Evolutionary conservation across 35 echinoderm and acorn worm genomes (phyloP), one percentile per base, ranked within the genome.

Genomic region (Lytechinus pictus): DNA sequence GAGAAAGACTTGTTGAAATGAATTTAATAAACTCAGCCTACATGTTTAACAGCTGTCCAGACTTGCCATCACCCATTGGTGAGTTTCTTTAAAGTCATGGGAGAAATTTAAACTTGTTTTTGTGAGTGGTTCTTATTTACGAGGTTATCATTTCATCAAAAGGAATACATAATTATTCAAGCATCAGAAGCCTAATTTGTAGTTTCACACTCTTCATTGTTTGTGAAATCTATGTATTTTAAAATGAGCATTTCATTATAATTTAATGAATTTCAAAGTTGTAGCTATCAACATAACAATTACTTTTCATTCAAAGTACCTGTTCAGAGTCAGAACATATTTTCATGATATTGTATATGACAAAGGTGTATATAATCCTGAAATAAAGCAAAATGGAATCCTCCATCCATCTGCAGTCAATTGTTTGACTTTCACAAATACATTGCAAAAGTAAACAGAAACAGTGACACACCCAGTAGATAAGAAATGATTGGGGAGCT

Each of bases 1-100:
- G 88, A 90, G 88, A 90, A 44, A 90, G 52, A 90, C 88, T 90
- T 54, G 52, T 90, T 90, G 29, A 90, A 90, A 90, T 52, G 88
- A 90, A 90, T 54, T 54, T 90, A 90, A 54, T 90, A 54, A 90
- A 90, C 52, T 90, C 88, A 4, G 28, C 88, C 10, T 90, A 90
- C 28, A 90, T 90, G 88, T 44, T 52, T 54, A 9, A 54, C 88
- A 90, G 88, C 88, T 90, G 88, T 54, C 28, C 28, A 90, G 88
- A 27, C 88, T 90, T 90, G 11, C 52, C 88, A 6, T 79, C 66
- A 24, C 66, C 66, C 66, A 0, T 24, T 79, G 66, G 66, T 79
- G 66, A 90, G 88, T 90, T 9, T 52, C 88, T 90, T 44, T 12
- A 52, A 54, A 90, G n/a, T 5, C 52, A 28, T 29, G 6, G 12